Conservation (phyloP, 1,140 invertebrate species). For the Zaprionus davidi region DNA sequence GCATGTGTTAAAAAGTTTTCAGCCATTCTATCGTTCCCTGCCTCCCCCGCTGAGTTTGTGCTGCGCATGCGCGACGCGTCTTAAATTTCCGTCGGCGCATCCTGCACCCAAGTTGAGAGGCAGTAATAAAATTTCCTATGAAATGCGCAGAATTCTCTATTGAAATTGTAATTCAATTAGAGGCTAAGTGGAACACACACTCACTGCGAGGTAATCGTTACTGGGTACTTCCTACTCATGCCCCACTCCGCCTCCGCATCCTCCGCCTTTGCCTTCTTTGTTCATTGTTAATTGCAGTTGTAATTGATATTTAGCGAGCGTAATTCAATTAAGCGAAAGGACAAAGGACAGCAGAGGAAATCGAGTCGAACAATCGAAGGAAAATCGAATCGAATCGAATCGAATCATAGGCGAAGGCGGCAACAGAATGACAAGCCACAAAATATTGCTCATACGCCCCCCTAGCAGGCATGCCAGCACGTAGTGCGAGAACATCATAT, state of each 20-base stretch:
- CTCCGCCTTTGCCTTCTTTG: background rate
- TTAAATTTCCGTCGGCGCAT: constrained; percentile 63
- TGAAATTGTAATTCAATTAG: constrained; percentile 83
- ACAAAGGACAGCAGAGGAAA: constrained; percentile 51
- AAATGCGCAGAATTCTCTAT: constrained; percentile 27
- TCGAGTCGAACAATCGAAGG: background rate
- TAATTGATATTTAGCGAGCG: constrained; percentile 55
- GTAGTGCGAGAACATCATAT: constrained; percentile 60
- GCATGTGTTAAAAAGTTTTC: constrained; percentile 81
- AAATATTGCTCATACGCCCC: constrained; percentile 67
- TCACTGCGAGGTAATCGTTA: constrained; percentile 22
- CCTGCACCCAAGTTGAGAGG: constrained; percentile 60
- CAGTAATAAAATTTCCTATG: constrained; percentile 7
- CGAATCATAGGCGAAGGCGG: constrained; percentile 20
- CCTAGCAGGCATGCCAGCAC: constrained; percentile 59
- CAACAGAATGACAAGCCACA: constrained; percentile 75
- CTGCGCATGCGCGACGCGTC: constrained; percentile 65
- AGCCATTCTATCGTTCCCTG: constrained; percentile 45
- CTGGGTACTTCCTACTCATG: constrained; percentile 34
- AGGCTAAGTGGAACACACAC: constrained; percentile 45
- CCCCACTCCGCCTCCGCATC: background rate
- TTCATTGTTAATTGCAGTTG: constrained; percentile 26
- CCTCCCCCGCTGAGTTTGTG: constrained; percentile 53
- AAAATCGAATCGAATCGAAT: constrained; percentile 2
- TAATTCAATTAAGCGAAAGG: constrained; percentile 73